Percentiles rank a stretch among this genome's conserved stretches.
Conservation (phyloP, 2,888 invertebrate genomes). For the Drosophila phalerata region DNA sequence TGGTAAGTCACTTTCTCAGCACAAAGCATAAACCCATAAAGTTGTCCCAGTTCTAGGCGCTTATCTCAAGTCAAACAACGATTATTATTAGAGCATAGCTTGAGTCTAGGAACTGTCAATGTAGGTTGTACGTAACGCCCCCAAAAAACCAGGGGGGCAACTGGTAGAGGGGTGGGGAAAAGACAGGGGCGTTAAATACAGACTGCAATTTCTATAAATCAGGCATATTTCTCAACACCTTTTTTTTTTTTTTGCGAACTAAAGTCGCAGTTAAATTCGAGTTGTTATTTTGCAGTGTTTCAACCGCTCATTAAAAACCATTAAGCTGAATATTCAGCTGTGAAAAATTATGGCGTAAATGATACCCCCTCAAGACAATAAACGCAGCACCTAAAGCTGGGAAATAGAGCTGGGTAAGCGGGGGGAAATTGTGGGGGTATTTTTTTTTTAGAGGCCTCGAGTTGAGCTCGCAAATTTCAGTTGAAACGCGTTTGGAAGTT, state of each 20-base stretch:
- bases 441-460: conserved; percentile 27
- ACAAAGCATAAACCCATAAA: conserved; percentile 20
- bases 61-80: conserved; percentile 13
- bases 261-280: neutral
- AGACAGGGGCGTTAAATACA: conserved; percentile 67
- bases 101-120: conserved; percentile 36
- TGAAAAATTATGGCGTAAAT: conserved; percentile 80
- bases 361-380: conserved; percentile 69
- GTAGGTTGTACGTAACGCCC: conserved; percentile 50
- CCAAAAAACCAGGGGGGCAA: neutral
- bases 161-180: neutral
- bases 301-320: conserved; percentile 79
- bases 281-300: conserved; percentile 30
- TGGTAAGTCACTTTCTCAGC: conserved; percentile 36
- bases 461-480: conserved; percentile 58
- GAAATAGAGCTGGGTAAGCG: neutral
- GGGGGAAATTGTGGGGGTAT: neutral
- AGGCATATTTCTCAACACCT: conserved; percentile 79
- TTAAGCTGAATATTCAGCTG: conserved; percentile 76
- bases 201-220: conserved; percentile 73
- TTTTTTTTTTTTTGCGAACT: conserved; percentile 11
- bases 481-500: conserved; percentile 65
- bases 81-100: conserved; percentile 27
- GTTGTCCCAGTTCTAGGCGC: conserved; percentile 30
- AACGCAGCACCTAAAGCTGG: conserved; percentile 34